Conservation (phyloP, 2,797 vertebrate species). For the Chanos chanos region DNA sequence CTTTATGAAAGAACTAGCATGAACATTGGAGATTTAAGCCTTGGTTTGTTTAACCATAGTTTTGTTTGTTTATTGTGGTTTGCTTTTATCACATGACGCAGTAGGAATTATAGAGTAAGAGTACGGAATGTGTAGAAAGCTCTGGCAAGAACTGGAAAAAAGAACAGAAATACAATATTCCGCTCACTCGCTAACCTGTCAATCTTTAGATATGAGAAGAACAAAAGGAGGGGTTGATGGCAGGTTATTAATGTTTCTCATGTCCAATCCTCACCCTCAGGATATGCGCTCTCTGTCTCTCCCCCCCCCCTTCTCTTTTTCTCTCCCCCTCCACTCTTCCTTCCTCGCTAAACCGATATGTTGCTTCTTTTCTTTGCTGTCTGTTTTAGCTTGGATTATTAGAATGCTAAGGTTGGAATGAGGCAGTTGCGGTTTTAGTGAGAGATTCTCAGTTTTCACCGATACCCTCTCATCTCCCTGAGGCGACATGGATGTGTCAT, state of each 20-base stretch:
- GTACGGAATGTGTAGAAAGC: too few relatives aligned
- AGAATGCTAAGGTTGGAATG: conserved; percentile 56
- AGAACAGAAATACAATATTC: not conserved
- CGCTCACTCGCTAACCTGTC: conserved; percentile 9
- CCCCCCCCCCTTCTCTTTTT: conserved; percentile 45
- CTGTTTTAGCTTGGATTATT: conserved; percentile 61
- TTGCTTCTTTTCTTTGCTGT: conserved; percentile 51
- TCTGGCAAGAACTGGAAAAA: not conserved
- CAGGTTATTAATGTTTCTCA: conserved; percentile 71
- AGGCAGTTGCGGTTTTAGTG: conserved; percentile 2
- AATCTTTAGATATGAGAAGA: conserved; percentile 22
- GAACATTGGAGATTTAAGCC: too few relatives aligned
- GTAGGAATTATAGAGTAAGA: too few relatives aligned
- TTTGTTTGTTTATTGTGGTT: not conserved
- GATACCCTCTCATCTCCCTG: conserved; percentile 58
- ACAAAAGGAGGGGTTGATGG: conserved; percentile 56
- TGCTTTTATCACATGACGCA: not conserved
- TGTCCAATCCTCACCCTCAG: conserved; percentile 55
- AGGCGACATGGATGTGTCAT: conserved; percentile 73
- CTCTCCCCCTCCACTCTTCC: conserved; percentile 32
- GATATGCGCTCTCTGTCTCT: conserved; percentile 45
- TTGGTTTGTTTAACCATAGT: not conserved
- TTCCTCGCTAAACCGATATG: too few relatives aligned
- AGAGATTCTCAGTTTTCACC: conserved; percentile 70
- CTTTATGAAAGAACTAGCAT: not conserved